These are phyloP conservation scores for Apodemia mormo DNA, from an alignment of 2,888 invertebrate species.

Conservation along the genomic window DNA sequence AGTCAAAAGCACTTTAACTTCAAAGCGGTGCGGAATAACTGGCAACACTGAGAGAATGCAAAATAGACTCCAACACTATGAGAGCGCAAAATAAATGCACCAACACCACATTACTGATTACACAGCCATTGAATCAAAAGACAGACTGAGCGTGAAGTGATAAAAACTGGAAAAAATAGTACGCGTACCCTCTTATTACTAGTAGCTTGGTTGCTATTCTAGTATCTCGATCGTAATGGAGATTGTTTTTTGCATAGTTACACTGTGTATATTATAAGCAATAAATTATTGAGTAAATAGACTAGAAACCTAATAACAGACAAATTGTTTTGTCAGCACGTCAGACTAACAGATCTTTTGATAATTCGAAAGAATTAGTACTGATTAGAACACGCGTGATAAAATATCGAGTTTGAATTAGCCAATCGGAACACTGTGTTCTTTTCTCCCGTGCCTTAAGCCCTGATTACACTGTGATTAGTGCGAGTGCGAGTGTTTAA, in stretches of 20 bases:
- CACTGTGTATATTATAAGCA: too few species aligned
- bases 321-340: too few species aligned
- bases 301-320: too few species aligned
- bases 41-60: slow-evolving; percentile 69
- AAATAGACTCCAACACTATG: slow-evolving; percentile 63
- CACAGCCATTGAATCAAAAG: slow-evolving; percentile 79
- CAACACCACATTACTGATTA: slow-evolving; percentile 64
- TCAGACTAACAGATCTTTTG: too few species aligned
- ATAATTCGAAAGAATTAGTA: too few species aligned
- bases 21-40: slow-evolving; percentile 73
- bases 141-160: slow-evolving; percentile 77
- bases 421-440: too few species aligned
- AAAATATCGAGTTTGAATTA: too few species aligned
- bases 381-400: too few species aligned
- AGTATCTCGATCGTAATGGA: slow-evolving; percentile 49
- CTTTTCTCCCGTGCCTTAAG: too few species aligned
- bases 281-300: too few species aligned
- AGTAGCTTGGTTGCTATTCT: slow-evolving; percentile 66
- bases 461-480: too few species aligned
- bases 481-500: too few species aligned
- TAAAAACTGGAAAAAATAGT: slow-evolving; percentile 78
- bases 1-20: slow-evolving; percentile 78
- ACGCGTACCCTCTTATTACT: slow-evolving; percentile 54
- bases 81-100: slow-evolving; percentile 79
- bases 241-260: slow-evolving; percentile 2